Conservation (phyloP, 2,797 vertebrate genomes). For the Anomalospiza imberbis region DNA sequence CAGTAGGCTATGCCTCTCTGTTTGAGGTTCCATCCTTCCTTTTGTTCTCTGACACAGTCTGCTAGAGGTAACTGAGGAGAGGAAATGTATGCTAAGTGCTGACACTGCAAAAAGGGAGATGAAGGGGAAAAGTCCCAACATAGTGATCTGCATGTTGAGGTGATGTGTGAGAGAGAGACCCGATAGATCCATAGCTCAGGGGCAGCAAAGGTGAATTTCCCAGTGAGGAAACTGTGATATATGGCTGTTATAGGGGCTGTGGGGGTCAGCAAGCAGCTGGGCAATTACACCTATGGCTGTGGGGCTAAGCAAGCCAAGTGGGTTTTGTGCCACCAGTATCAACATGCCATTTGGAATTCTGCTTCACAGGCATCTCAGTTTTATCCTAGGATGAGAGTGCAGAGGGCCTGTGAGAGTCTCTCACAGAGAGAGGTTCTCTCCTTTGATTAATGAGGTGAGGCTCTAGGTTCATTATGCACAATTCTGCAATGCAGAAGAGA, state of each 20-base stretch:
- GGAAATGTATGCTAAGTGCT: background rate
- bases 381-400: background rate
- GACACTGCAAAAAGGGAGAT: background rate
- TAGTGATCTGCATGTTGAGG: background rate
- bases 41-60: background rate
- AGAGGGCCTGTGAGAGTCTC: background rate
- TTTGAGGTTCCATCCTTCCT: background rate
- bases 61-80: background rate
- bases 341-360: background rate
- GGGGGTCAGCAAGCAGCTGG: background rate
- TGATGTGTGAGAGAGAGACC: background rate
- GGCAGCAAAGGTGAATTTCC: background rate
- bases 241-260: background rate
- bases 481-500: background rate
- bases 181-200: background rate
- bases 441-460: background rate
- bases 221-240: background rate
- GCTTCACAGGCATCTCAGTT: background rate
- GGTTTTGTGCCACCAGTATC: background rate
- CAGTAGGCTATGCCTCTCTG: background rate
- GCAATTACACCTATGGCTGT: fast-evolving
- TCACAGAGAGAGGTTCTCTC: background rate
- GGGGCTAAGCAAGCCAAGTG: background rate
- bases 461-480: background rate
- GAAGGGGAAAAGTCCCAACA: background rate